Percentiles rank a stretch among this genome's conserved stretches.
Conservation (phyloP, 2,888 invertebrate genomes). For the Melinaea menophilus region DNA sequence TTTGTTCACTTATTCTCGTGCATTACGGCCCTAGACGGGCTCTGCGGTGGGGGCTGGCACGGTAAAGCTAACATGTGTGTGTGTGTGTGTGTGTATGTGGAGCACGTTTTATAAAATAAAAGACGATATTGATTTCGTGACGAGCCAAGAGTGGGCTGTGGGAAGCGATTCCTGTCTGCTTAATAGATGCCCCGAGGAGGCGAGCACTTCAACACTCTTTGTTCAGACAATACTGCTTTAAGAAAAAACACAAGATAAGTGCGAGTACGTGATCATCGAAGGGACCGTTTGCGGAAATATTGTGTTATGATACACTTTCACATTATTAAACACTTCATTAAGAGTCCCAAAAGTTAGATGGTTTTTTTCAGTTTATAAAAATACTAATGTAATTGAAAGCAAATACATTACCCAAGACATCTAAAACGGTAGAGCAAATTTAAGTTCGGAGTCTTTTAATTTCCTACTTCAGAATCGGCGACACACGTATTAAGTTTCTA, state of each 20-base stretch:
- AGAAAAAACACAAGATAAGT: conserved; percentile 38
- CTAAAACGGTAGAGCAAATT: not conserved
- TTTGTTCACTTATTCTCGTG: conserved; percentile 45
- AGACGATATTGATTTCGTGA: conserved; percentile 77
- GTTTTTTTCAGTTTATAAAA: no score
- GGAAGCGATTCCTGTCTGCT: conserved; percentile 71
- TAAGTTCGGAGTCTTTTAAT: conserved; percentile 8
- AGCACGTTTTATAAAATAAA: conserved; percentile 75
- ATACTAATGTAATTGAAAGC: no score
- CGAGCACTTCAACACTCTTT: conserved; percentile 52
- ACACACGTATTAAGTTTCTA: conserved; percentile 59
- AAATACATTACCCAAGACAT: not conserved
- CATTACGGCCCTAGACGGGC: conserved; percentile 32
- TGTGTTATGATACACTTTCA: conserved; percentile 15
- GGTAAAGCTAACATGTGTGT: conserved; percentile 36
- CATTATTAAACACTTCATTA: conserved; percentile 13
- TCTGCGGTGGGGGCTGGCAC: conserved; percentile 21
- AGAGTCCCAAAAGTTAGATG: not conserved
- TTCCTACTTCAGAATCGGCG: conserved; percentile 40
- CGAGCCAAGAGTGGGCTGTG: conserved; percentile 70
- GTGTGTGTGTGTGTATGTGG: conserved; percentile 48
- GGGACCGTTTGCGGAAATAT: conserved; percentile 22
- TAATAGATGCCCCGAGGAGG: conserved; percentile 69
- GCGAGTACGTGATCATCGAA: conserved; percentile 30
- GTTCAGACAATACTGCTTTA: conserved; percentile 47